Base-by-base conservation (phyloP, 2,797 vertebrate species). In the Chelidonichthys spinosus region DNA sequence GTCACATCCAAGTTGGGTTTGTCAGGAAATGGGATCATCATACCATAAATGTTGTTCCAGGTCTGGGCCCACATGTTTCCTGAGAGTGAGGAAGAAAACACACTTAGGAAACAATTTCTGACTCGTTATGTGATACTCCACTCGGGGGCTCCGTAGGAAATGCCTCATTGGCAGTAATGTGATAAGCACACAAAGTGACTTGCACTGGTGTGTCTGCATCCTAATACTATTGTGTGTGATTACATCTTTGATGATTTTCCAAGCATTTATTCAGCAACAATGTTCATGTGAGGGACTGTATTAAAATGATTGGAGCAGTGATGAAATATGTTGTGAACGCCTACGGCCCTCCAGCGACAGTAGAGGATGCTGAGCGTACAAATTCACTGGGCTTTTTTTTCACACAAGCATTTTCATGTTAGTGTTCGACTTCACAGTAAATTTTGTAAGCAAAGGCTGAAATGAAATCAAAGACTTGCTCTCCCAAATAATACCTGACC, bases 21-120 rank as follows among this genome's bases (percentile, higher is more conserved):
- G 56, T 93, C 72, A 2, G 98, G 97, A 89, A 96, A 99, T 63
- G 98, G 98, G 67, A 97, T 92, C 96, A 99, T 96, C 94, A 96
- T 87, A 65, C 92, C 87, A 0, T 98, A 99, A 87, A 99, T 93
- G 81, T 97, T 99, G 85, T 97, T 97, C 98, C 98, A 99, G 59
- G 95, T 96, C 90, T 99, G 98, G 63, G 97, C 94, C 98, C 98
- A 99, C 98, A 99, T 99, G 84, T 99, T 96, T 82, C 98, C 98
- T 99, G 87, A 58, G 50, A 8, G 37, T 47, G 43, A 85, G 70
- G 67, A 85, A 63, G 78, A 87, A 84, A 89, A 87, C 56, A 69
- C 25, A 66, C 47, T 75, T 65, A 69, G 61, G 61, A 40, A 85
- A 64, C 63, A 60, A 44, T 72, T 72, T 71, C 2, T 33, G 39